Base-by-base conservation (phyloP, 2,113 vertebrate genomes). In the Mola mola region DNA sequence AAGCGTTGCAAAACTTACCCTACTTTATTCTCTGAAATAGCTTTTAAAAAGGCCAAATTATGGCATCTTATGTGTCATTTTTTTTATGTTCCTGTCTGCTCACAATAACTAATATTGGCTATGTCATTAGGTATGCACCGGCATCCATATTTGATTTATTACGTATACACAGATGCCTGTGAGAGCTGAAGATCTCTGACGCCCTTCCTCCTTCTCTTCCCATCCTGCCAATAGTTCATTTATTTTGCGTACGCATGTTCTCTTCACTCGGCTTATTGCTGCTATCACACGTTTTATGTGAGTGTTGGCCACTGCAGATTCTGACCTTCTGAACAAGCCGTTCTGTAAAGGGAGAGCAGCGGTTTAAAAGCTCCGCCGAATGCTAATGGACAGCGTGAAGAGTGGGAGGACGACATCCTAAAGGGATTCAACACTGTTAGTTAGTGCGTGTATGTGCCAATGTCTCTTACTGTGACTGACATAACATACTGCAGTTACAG, bases 351-450 rank as follows among this genome's bases (percentile, higher is more conserved):
- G 65, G 24, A 47, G 62, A 51, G 63, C 8, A 36, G 58, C 33
- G 51, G 52, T 72, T 68, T 36, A 68, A 57, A 81, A 43, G 31
- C 61, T 33, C 21, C 44, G 41, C 51, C 69, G 74, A 75, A 81
- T 70, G n/a, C 31, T 41, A 76, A 75, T 41, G 64, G 66, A 48
- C 24, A 8, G 0, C 1, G 15, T 57, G 60, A 59, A 10, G 8
- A 36, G 19, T 22, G 21, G 43, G 16, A 43, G 44, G 42, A 11
- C 3, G 41, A 59, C n/a, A 34, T 24, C 52, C 48, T 24, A 6
- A 16, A 11, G 53, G 1, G 34, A 70, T 40, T 53, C 51, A 61
- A 75, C 31, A 26, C 24, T 20, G 66, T 33, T 55, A 25, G 29
- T 60, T 24, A 51, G n/a, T 49, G 4, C 22, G 58, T 38, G 33